Base-by-base conservation (phyloP, 1,140 invertebrate species). In the Nymphalis io region DNA sequence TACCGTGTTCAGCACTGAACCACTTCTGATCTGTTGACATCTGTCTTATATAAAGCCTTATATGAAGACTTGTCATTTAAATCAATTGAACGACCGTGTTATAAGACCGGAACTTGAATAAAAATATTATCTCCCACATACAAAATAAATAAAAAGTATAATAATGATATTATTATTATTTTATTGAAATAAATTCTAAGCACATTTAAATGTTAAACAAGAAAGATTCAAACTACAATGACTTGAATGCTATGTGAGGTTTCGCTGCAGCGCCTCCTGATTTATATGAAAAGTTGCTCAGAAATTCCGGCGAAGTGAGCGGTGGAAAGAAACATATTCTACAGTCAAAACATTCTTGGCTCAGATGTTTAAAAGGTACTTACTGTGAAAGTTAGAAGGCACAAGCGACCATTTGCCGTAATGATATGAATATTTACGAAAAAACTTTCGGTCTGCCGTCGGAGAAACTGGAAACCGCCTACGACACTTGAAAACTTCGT, bases 251-350 rank as follows among this genome's bases (percentile, higher is more conserved):
- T 71, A 70, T 62, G 71, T 73, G 72, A 74, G 68, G 64, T 72
- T 70, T 70, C 38, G 60, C 61, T 78, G 79, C 80, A 78, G 72
- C 78, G 77, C 78, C 75, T 80, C 79, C 78, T 87, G 84, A 85
- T 87, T 87, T 87, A 87, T 87, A 84, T 81, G 81, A 84, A 87
- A 87, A 87, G 76, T 87, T 84, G 72, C 76, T 73, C 78, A 78
- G 74, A 80, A 83, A 81, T 78, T 82, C 66, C 74, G 67, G 57
- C 72, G 68, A 74, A 80, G 74, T 75, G 71, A 78, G 68, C 71
- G 64, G 68, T 74, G 73, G 78, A 76, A 77, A 71, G 73, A 74
- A 76, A 74, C 76, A 82, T 80, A 80, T 82, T 84, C 74, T 63
- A 79, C 76, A 76, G 73, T 76, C 72, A 78, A 79, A 83, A 76